Evolutionary conservation across 1,140 invertebrate species (phyloP).

Genomic region (Drosophila lini): DNA sequence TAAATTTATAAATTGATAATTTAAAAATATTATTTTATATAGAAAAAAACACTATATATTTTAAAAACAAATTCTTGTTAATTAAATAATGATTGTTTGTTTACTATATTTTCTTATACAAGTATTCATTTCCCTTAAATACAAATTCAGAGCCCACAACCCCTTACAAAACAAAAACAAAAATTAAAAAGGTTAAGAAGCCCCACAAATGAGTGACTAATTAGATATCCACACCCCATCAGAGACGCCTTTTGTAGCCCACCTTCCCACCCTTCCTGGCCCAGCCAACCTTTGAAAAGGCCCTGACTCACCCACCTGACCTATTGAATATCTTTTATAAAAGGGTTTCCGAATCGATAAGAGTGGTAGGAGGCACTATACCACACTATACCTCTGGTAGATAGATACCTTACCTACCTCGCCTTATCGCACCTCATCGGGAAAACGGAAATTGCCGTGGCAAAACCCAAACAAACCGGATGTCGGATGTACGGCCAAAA

Average conservation of each 20-base stretch:
- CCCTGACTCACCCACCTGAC: slow-evolving; percentile 49
- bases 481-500: slow-evolving; percentile 42
- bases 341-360: slow-evolving; percentile 37
- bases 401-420: slow-evolving; percentile 1
- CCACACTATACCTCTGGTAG: neutral
- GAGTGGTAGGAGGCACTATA: neutral
- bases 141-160: neutral
- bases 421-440: slow-evolving; percentile 11
- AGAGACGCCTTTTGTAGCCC: slow-evolving; percentile 3
- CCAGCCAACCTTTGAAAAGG: slow-evolving; percentile 13
- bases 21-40: no score
- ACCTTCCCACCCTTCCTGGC: neutral
- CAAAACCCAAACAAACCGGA: slow-evolving; percentile 44
- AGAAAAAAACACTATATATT: no score
- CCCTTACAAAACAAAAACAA: slow-evolving; percentile 1
- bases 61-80: neutral
- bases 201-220: slow-evolving; percentile 43
- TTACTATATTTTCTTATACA: neutral
- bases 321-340: slow-evolving; percentile 38
- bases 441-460: slow-evolving; percentile 42
- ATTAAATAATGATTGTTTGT: neutral
- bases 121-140: neutral
- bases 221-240: slow-evolving; percentile 49
- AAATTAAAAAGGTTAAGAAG: slow-evolving; percentile 24
- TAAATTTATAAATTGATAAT: no score